Conservation (phyloP, 2,888 invertebrate species). For the Epistrophella euchroma region DNA sequence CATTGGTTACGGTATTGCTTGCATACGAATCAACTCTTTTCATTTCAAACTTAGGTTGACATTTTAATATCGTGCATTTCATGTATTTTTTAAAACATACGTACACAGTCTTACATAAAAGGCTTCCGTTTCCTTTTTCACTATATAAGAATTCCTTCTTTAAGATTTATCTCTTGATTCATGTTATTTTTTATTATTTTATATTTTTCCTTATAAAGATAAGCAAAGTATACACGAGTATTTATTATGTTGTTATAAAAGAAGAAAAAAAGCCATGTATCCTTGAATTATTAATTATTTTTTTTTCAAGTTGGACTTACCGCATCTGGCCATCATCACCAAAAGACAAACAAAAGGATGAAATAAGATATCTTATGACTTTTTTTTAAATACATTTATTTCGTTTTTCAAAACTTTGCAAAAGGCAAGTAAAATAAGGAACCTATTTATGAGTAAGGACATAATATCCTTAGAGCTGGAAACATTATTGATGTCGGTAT, state of each 20-base stretch:
- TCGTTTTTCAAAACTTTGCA: constrained; percentile 17
- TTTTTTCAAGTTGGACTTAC: constrained; percentile 2
- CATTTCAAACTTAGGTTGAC: constrained; percentile 53
- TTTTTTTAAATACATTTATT: constrained; percentile 33
- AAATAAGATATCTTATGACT: constrained; percentile 14
- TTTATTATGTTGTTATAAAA: neutral
- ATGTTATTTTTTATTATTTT: no score
- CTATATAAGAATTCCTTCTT: constrained; percentile 35
- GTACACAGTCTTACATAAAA: constrained; percentile 24
- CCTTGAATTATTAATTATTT: constrained; percentile 22
- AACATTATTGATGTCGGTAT: neutral
- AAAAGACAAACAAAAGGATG: constrained; percentile 38
- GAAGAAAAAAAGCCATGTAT: constrained; percentile 2
- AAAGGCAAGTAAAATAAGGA: neutral
- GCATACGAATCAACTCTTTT: constrained; percentile 62
- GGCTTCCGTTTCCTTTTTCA: constrained; percentile 34
- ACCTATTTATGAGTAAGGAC: neutral
- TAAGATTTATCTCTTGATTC: constrained; percentile 65
- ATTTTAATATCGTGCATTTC: constrained; percentile 30
- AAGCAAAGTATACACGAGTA: constrained; percentile 9
- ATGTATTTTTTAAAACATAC: constrained; percentile 30
- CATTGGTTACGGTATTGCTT: constrained; percentile 40
- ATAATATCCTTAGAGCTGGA: constrained; percentile 9
- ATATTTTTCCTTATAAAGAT: neutral
- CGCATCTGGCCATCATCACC: neutral